Evolutionary conservation across 2,797 vertebrate species (phyloP), one percentile per base, ranked within the genome.

Genomic region (Crax fasciolata): DNA sequence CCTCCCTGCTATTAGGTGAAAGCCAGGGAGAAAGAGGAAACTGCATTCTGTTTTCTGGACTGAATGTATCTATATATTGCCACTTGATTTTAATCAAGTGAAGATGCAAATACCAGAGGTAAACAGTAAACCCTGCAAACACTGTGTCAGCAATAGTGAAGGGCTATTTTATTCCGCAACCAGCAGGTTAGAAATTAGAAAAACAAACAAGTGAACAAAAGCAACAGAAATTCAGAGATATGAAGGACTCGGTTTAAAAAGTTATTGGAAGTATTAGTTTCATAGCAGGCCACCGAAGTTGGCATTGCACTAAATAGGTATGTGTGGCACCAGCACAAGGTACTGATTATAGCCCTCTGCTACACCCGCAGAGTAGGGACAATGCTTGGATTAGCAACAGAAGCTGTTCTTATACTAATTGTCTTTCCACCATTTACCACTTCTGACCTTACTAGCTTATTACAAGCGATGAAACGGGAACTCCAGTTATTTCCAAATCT

Each of bases 351-450:
- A 80, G 89, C 5, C 28, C 66, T 73, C 35, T 62, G 87, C 87
- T 63, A 16, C 48, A 77, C 58, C 83, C 61, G 59, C 10, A 30
- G 76, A 30, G 52, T 3, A 77, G 77, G 83, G 77, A 86, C 87
- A 89, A 73, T 58, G 81, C 72, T 51, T 39, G 92, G 71, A 89
- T 91, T 76, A 89, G 74, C 55, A 75, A n/a, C 5, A 63, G 59
- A 93, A 92, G 77, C 87, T 77, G 84, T 25, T 62, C 85, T 21
- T 27, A 35, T 11, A 41, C 77, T 84, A 67, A 63, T 58, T 86
- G 89, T 87, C 84, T 72, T 72, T 46, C 87, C 67, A 83, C n/a
- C 74, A 65, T 73, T 78, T n/a, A 78, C 77, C 79, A 67, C 67
- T 91, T 20, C 70, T 25, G 20, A 81, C 72, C 82, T 67, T 62